These are phyloP conservation scores for Leptoclinus maculatus DNA, from an alignment of 2,797 vertebrate species.

Conservation along the genomic window DNA sequence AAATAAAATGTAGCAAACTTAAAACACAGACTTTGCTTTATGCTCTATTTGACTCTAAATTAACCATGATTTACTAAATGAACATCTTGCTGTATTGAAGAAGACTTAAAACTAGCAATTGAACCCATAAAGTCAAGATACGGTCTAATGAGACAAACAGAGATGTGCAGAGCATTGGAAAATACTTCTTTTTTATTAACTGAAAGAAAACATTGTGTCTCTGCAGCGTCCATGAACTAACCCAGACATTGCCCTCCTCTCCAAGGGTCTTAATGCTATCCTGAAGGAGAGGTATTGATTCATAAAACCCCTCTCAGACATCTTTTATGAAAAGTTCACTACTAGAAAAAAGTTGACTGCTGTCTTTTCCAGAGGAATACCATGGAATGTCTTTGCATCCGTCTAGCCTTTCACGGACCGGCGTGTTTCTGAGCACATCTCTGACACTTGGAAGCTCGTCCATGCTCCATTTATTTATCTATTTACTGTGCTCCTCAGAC, in stretches of 20 bases:
- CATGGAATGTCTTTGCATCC: conserved; percentile 45
- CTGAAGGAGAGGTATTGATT: conserved; percentile 37
- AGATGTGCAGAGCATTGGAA: conserved; percentile 3
- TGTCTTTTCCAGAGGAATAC: conserved; percentile 21
- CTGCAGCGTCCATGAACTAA: conserved; percentile 13
- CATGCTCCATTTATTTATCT: conserved; percentile 68
- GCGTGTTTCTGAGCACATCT: conserved; percentile 58
- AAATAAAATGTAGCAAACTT: too few species aligned
- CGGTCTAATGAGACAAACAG: not conserved
- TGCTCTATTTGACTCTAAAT: not conserved
- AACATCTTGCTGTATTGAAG: not conserved
- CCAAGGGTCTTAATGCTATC: not conserved
- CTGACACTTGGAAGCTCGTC: conserved; percentile 53
- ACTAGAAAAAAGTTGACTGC: conserved; percentile 1
- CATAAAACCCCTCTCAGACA: not conserved
- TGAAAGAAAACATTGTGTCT: not conserved
- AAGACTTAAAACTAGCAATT: not conserved
- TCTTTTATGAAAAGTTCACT: conserved; percentile 19
- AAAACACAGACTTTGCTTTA: not conserved
- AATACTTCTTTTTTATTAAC: not conserved
- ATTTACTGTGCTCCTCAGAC: conserved; percentile 57
- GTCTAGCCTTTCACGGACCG: conserved; percentile 46
- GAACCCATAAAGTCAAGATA: not conserved
- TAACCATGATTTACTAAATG: not conserved
- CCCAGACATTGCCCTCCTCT: not conserved